Evolutionary conservation across 2,888 invertebrate species (phyloP), one percentile per base, ranked within the genome.

Genomic region (Eupithecia abbreviata): DNA sequence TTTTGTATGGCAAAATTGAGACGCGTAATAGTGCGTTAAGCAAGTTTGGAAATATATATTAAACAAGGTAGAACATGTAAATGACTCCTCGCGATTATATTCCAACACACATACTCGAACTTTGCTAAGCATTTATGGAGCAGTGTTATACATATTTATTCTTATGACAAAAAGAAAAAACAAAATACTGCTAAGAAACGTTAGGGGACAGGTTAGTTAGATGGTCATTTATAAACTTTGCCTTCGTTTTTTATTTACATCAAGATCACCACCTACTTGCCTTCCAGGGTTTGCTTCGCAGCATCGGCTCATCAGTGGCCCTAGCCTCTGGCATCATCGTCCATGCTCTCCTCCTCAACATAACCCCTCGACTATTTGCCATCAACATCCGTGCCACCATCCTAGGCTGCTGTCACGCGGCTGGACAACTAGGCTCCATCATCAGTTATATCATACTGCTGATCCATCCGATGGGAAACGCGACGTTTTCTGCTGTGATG

Each of bases 321-420:
- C 79, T 93, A 62, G 88, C 90, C 42, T 88, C 90, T 58, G 90
- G 91, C 9, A 79, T 92, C 18, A 82, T 91, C 10, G 89, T 85
- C 2, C 88, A 92, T 62, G 88, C 88, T 7, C 77, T 93, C 62
- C 84, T 93, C 3, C 81, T 93, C 1, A 92, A 87, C 78, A 87
- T 93, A 42, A 93, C 92, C 3, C 91, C 93, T 41, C 88, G 94
- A 2, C 82, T 93, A 7, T 92, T 93, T 77, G 91, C 93, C 3
- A 89, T 89, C 45, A 92, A 92, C 72, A 86, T 93, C 66, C 84
- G 94, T 66, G 91, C 90, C 0, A 92, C 92, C 1, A 80, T 90
- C 3, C 83, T 90, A 9, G 94, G 94, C 3, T 88, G 88, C 81
- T 93, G 93, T 80, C 88, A 91, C 72, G 91, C 93, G 7, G 81